Evolutionary conservation across 1,140 invertebrate genomes (phyloP).

Genomic region (Hormaphis cornu): DNA sequence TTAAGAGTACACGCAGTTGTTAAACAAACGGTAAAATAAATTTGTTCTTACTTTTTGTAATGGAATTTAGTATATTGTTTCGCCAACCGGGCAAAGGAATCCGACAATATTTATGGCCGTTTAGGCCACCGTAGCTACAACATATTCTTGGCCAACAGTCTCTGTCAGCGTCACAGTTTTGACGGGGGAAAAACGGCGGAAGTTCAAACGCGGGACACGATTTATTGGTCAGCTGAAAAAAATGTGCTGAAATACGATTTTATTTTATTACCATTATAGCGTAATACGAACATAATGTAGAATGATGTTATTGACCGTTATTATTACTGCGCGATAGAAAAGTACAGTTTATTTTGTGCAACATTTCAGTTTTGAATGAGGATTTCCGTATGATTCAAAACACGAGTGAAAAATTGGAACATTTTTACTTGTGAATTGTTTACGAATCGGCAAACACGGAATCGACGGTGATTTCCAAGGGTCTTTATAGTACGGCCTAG

Average conservation of each 20-base stretch:
- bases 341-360: too few relatives aligned
- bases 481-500: too few relatives aligned
- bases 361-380: too few relatives aligned
- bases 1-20: too few relatives aligned
- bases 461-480: too few relatives aligned
- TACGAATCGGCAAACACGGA: too few relatives aligned
- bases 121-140: slow-evolving; percentile 41
- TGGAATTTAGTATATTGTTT: slow-evolving; percentile 4
- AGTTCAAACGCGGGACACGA: slow-evolving; percentile 52
- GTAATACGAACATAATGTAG: too few relatives aligned
- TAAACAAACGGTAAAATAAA: background rate
- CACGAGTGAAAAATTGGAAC: too few relatives aligned
- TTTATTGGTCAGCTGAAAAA: slow-evolving; percentile 5
- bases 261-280: background rate
- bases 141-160: slow-evolving; percentile 63
- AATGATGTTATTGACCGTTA: too few relatives aligned
- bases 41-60: slow-evolving; percentile 3
- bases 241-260: background rate
- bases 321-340: too few relatives aligned
- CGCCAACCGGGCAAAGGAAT: slow-evolving; percentile 54
- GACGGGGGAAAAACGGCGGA: slow-evolving; percentile 54
- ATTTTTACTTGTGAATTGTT: too few relatives aligned
- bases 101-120: slow-evolving; percentile 51
- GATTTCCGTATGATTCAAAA: too few relatives aligned
- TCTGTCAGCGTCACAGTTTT: slow-evolving; percentile 52